Percentiles rank a stretch among this genome's conserved stretches.
These are phyloP conservation scores for Fragum fragum DNA, from an alignment of 2,888 invertebrate genomes.

Conservation along the genomic window DNA sequence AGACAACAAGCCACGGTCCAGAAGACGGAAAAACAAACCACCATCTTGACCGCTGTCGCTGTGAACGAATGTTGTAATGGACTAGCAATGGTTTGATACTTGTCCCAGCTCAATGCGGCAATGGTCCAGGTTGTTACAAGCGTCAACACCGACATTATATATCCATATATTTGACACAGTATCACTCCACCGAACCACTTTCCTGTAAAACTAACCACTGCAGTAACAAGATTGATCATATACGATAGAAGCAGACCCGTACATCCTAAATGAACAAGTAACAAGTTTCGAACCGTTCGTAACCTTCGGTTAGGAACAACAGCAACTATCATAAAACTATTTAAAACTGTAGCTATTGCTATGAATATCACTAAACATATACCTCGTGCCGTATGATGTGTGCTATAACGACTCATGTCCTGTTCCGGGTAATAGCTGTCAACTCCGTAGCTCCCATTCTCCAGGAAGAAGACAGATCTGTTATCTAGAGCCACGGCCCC, in stretches of 20 bases:
- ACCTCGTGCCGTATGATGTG: slow-evolving; percentile 65
- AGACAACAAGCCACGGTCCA: slow-evolving; percentile 76
- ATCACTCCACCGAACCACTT: slow-evolving; percentile 75
- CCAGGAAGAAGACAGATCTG: slow-evolving; percentile 4
- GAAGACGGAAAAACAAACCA: slow-evolving; percentile 73
- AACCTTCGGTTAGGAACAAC: slow-evolving; percentile 76
- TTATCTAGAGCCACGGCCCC: slow-evolving; percentile 31
- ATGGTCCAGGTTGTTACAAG: slow-evolving; percentile 77
- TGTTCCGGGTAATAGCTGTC: slow-evolving; percentile 29
- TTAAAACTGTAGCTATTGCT: slow-evolving; percentile 70
- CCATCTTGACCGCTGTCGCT: slow-evolving; percentile 77
- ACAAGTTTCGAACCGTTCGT: slow-evolving; percentile 75
- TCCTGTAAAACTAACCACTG: slow-evolving; percentile 72
- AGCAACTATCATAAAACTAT: slow-evolving; percentile 75
- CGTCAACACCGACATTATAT: slow-evolving; percentile 70
- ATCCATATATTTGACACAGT: slow-evolving; percentile 75
- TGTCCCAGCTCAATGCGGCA: slow-evolving; percentile 83
- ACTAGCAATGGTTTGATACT: slow-evolving; percentile 81
- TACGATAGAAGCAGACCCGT: slow-evolving; percentile 70
- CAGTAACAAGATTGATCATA: slow-evolving; percentile 66
- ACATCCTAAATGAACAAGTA: slow-evolving; percentile 76
- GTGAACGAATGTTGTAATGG: slow-evolving; percentile 81
- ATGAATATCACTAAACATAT: slow-evolving; percentile 71
- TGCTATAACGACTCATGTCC: slow-evolving; percentile 32
- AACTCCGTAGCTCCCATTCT: slow-evolving; percentile 34